Percentiles rank a stretch among this genome's conserved stretches.
Evolutionary conservation across 2,888 invertebrate species (phyloP).

Genomic region (Sinopyrophorus schimmeli): DNA sequence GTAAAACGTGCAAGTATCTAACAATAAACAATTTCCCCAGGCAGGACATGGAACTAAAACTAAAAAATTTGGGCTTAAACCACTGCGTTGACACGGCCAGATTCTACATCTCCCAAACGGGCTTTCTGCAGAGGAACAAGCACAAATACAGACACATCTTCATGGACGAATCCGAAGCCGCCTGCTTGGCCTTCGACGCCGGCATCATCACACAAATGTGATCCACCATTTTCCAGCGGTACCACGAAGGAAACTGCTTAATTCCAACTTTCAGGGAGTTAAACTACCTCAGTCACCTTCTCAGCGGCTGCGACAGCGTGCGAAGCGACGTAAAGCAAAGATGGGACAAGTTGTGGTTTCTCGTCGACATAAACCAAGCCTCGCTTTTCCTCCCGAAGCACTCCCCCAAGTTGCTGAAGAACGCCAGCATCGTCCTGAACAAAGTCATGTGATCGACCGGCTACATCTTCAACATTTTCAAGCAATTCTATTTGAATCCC

Average conservation of each 20-base stretch:
- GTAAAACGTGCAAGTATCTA: too few species aligned
- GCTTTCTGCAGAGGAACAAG: conserved; percentile 44
- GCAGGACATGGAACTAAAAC: conserved; percentile 45
- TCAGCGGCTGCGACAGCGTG: conserved; percentile 26
- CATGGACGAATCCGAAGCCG: conserved; percentile 52
- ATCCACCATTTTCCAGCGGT: conserved; percentile 40
- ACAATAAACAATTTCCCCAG: too few species aligned
- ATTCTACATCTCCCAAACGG: conserved; percentile 46
- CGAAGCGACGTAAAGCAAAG: conserved; percentile 31
- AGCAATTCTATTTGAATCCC: conserved; percentile 47
- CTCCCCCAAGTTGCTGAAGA: conserved; percentile 46
- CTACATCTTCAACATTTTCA: conserved; percentile 48
- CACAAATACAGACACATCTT: conserved; percentile 49
- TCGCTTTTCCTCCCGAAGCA: conserved; percentile 49
- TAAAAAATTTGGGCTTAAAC: conserved; percentile 41
- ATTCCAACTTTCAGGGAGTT: conserved; percentile 33
- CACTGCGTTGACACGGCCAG: conserved; percentile 47
- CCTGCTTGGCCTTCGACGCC: conserved; percentile 47
- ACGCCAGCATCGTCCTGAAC: conserved; percentile 44
- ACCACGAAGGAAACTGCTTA: conserved; percentile 45
- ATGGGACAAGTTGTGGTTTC: conserved; percentile 52
- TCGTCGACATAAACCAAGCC: conserved; percentile 52
- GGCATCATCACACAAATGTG: conserved; percentile 44
- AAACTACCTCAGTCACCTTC: conserved; percentile 1
- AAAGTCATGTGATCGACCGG: conserved; percentile 50